Percentiles rank a stretch among this genome's conserved stretches.
phyloP scores from a whole-genome alignment of 2,113 vertebrate genomes.

The Aphelocoma coerulescens region DNA sequence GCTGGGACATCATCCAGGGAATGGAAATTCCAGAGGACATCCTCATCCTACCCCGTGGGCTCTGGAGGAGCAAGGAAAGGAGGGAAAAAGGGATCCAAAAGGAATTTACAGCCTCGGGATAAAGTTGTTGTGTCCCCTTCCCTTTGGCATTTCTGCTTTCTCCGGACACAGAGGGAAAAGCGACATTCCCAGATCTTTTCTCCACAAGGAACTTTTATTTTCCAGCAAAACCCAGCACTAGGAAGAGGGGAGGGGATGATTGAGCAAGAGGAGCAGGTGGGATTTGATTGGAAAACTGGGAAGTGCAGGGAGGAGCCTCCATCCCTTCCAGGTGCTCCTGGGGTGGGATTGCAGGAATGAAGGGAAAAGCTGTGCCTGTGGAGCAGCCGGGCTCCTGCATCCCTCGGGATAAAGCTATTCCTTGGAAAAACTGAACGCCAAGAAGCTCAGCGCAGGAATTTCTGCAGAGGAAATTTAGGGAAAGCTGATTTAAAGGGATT shows the following conservation, averaged over 20 bases:
- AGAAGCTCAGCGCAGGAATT: not conserved
- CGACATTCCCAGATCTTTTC: not conserved
- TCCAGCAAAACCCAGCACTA: not conserved
- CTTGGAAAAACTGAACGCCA: accelerated
- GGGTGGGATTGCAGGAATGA: accelerated
- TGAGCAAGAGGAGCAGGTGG: not conserved
- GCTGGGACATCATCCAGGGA: slow-evolving; percentile 71
- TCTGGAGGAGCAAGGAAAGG: slow-evolving; percentile 8
- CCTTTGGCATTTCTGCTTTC: not conserved
- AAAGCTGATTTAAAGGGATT: not conserved
- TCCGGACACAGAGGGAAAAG: not conserved
- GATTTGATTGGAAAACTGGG: not conserved
- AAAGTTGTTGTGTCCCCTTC: not conserved
- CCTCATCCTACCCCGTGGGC: slow-evolving; percentile 71
- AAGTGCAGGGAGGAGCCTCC: not conserved
- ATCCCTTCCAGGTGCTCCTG: not conserved
- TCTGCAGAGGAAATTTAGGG: not conserved
- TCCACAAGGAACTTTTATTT: not conserved
- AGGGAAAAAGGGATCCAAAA: not conserved
- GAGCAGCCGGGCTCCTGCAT: accelerated
- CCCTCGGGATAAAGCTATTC: not conserved
- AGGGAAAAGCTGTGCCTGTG: not conserved
- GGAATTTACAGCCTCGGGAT: not conserved
- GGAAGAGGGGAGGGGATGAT: not conserved
- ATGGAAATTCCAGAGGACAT: slow-evolving; percentile 76